Evolutionary conservation across 2,888 invertebrate species (phyloP).

Genomic region (Athripsodes cinereus): DNA sequence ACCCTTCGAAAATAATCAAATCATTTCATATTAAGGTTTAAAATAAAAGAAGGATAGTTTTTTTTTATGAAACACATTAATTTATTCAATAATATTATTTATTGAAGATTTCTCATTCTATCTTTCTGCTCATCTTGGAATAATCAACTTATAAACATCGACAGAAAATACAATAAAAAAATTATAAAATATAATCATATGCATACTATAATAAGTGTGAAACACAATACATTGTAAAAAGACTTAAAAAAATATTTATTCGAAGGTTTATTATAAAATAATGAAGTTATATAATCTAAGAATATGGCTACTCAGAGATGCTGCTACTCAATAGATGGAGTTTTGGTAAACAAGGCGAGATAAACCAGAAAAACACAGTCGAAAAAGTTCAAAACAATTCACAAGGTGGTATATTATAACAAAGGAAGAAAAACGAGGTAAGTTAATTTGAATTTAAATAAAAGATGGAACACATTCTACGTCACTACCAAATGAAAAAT

Average conservation of each 20-base stretch:
- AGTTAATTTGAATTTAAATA: too few relatives aligned
- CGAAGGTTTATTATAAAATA: not conserved
- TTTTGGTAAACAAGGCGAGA: too few relatives aligned
- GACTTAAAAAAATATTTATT: not conserved
- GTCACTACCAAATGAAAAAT: too few relatives aligned
- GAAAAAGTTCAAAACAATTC: too few relatives aligned
- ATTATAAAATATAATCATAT: not conserved
- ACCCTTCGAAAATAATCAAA: too few relatives aligned
- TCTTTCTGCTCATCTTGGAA: not conserved
- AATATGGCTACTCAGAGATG: not conserved
- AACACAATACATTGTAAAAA: not conserved
- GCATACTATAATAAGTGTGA: not conserved
- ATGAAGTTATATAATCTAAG: not conserved
- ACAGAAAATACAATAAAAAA: not conserved
- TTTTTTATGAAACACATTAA: not conserved
- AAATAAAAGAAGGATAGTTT: too few relatives aligned
- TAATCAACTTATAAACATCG: not conserved
- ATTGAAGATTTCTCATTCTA: not conserved
- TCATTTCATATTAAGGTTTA: too few relatives aligned
- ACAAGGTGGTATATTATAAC: too few relatives aligned
- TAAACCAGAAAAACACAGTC: too few relatives aligned
- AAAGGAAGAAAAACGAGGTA: too few relatives aligned
- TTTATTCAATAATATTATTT: constrained; percentile 1
- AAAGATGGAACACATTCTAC: too few relatives aligned
- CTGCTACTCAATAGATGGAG: not conserved